phyloP scores from a whole-genome alignment of 2,113 vertebrate species.

The Pholis gunnellus region DNA sequence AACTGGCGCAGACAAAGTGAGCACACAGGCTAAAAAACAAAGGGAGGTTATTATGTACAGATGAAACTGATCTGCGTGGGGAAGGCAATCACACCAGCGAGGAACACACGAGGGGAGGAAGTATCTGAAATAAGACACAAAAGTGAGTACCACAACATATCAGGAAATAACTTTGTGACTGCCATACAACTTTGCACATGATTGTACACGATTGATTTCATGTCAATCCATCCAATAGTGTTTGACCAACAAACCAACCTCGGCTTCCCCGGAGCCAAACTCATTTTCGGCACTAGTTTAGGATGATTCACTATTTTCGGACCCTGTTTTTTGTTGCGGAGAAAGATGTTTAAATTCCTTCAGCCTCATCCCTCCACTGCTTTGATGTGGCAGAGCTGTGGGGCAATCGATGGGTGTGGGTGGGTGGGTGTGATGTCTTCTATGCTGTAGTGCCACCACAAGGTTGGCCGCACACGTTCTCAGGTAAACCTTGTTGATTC shows the following conservation, averaged over 20 bases:
- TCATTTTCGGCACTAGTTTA: constrained; percentile 26
- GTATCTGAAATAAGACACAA: not conserved
- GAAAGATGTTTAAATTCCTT: constrained; percentile 30
- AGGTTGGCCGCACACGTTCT: not conserved
- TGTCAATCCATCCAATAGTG: not conserved
- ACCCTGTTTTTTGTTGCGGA: constrained; percentile 35
- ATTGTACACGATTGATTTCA: not conserved
- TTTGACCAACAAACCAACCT: constrained; percentile 11
- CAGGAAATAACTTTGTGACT: not conserved
- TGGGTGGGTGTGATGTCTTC: not conserved
- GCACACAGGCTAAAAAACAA: not conserved
- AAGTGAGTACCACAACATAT: not conserved
- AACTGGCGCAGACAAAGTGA: not conserved
- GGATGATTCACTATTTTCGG: constrained; percentile 42
- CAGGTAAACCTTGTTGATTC: not conserved
- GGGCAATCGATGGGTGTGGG: not conserved
- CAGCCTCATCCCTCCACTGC: not conserved
- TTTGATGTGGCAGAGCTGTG: constrained; percentile 18
- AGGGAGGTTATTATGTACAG: not conserved
- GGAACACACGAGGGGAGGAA: not conserved
- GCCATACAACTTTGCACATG: not conserved
- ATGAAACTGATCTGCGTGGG: not conserved
- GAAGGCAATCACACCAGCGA: not conserved
- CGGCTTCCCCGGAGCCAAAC: not conserved
- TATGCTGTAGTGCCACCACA: not conserved